Evolutionary conservation across 2,797 vertebrate genomes (phyloP), one percentile per base, ranked within the genome.

Genomic region (Melanotaenia pygmaea): DNA sequence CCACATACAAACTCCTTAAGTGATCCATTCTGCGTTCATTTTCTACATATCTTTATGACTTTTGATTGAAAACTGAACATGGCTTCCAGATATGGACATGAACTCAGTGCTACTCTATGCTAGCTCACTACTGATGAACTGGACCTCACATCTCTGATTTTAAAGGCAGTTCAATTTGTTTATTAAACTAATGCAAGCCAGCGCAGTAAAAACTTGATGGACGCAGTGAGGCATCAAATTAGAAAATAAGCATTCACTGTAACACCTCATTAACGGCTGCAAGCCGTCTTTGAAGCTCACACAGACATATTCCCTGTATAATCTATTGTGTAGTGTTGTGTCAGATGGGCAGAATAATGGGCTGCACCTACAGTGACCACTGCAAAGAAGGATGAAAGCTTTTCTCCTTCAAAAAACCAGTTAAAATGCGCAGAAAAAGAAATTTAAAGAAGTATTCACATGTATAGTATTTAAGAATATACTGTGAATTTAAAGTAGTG

Each of bases 211-310:
- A 84, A 50, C 54, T 70, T 35, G 30, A 68, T 81, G 70, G 74
- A 75, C 67, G 66, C 62, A 37, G 43, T 75, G 82, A 84, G 74
- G 83, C 78, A 47, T 86, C 80, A 90, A 86, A 88, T 88, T 80
- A 89, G 82, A 83, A 82, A 80, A 84, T 75, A 78, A 83, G 70
- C 69, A 65, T 64, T 79, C 70, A 82, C 72, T 70, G 53, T 79
- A 74, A 76, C 71, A 63, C 32, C 59, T 70, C 62, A 73, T 83
- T 78, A 80, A 76, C 45, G 40, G 64, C 59, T 32, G 22, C 37
- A 68, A 40, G 64, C 70, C 30, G 34, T n/a, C 20, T 67, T 51
- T 24, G 34, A 37, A 60, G 57, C 50, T 35, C 38, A 43, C 13
- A 56, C n/a, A 35, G 30, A 22, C 65, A 53, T 67, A 28, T 59